Evolutionary conservation across 2,113 vertebrate genomes (phyloP).

Genomic region (Corvus cornix): DNA sequence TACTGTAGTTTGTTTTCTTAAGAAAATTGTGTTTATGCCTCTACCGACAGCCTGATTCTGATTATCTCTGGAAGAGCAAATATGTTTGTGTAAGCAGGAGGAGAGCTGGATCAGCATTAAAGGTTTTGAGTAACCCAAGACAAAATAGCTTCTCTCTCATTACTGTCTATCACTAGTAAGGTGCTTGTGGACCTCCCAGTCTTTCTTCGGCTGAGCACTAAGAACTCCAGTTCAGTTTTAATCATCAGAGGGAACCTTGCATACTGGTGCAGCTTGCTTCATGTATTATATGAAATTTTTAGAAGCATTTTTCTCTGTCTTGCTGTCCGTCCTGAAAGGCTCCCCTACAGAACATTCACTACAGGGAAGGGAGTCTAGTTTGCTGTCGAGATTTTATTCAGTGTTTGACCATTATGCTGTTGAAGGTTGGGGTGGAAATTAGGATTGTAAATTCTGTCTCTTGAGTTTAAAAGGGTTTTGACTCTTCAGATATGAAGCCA

Average conservation of each 20-base stretch:
- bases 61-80: neutral
- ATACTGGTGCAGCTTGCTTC: neutral
- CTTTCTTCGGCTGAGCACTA: neutral
- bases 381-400: neutral
- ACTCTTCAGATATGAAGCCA: neutral
- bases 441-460: neutral
- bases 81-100: neutral
- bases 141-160: neutral
- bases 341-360: neutral
- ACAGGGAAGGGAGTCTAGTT: neutral
- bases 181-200: neutral
- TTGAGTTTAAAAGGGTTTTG: neutral
- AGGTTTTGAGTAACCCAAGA: neutral
- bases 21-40: neutral
- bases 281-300: neutral
- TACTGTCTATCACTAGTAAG: neutral
- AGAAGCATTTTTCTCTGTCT: neutral
- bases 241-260: neutral
- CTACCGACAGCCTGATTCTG: neutral
- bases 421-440: neutral
- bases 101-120: conserved; percentile 6
- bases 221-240: neutral
- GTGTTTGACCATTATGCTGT: neutral
- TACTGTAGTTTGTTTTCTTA: conserved; percentile 13
- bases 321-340: neutral